Evolutionary conservation across 2,888 invertebrate genomes (phyloP).

Genomic region (Scelioninae gen. 2): DNA sequence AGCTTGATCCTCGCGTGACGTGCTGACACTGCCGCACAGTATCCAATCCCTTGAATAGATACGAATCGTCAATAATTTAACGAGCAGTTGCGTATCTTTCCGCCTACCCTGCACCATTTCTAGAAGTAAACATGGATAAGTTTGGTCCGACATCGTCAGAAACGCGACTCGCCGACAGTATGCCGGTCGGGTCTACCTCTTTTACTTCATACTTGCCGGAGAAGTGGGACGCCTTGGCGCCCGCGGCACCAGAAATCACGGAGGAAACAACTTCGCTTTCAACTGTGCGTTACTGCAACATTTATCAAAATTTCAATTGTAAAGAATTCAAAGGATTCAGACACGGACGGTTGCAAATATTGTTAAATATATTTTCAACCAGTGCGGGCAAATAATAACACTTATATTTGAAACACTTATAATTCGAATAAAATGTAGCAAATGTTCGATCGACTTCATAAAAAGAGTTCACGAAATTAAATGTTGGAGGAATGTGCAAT

Average conservation of each 20-base stretch:
- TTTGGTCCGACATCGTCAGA: constrained; percentile 36
- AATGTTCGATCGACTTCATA: no score
- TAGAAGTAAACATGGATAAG: constrained; percentile 19
- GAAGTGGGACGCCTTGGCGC: constrained; percentile 69
- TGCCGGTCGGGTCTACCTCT: constrained; percentile 60
- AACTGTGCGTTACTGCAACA: constrained; percentile 4
- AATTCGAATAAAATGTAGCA: no score
- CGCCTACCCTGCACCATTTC: constrained; percentile 14
- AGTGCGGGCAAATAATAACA: no score
- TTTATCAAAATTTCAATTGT: background rate
- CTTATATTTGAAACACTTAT: no score
- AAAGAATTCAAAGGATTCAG: no score
- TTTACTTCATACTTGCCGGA: constrained; percentile 65
- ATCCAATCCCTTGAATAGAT: constrained; percentile 18
- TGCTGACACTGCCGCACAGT: constrained; percentile 65
- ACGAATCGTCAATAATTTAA: constrained; percentile 26
- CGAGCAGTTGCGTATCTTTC: constrained; percentile 3
- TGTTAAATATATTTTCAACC: no score
- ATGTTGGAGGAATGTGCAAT: no score
- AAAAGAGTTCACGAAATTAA: no score
- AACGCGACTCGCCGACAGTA: background rate
- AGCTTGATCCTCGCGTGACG: no score
- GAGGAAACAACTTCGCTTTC: constrained; percentile 59
- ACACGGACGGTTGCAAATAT: no score
- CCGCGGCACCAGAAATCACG: constrained; percentile 69